Base-by-base conservation (phyloP, 2,113 vertebrate species). In the Forbesichthys agassizii region DNA sequence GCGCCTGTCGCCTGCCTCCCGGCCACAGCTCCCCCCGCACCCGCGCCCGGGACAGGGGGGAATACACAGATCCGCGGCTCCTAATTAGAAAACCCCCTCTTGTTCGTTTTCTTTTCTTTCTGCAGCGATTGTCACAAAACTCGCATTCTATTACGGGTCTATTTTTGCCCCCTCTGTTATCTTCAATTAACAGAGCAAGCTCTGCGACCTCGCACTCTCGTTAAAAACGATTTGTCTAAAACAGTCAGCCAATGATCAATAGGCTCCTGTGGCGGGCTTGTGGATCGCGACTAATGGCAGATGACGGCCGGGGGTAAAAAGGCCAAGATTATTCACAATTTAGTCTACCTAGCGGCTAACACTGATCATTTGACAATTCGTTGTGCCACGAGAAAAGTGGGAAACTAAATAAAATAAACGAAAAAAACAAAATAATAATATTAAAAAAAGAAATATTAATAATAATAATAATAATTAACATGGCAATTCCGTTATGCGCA, bases 1-100 rank as follows among this genome's bases (percentile, higher is more conserved):
- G 91, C 92, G 91, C 93, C 94, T 93, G 90, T 88, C 93, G 92
- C 93, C 93, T 94, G 88, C 91, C 86, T 88, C 86, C 92, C 77
- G 90, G 90, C 88, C 89, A 87, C 88, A 87, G 91, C 92, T 90
- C 91, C 87, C 84, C 78, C 88, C 36, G 58, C 81, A 87, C 83
- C 85, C 77, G 75, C 77, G 86, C 79, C 86, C 87, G 69, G 67
- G 73, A 71, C 66, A 52, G 60, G 14, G 74, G 46, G 69, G 69
- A 68, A 86, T 78, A 73, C 79, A 61, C 72, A 73, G 75, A 74
- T 74, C 68, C 55, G 70, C 73, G 12, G 84, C 87, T 92, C 91
- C 93, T 93, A 92, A 89, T 92, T 92, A 94, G 89, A 88, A 86
- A 70, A 60, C 55, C 87, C 66, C 70, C 73, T 80, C 83, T 83